A percentile compares a stretch with the other conserved stretches of the same genome.
phyloP scores from a whole-genome alignment of 2,113 vertebrate genomes.

The Gobius niger region DNA sequence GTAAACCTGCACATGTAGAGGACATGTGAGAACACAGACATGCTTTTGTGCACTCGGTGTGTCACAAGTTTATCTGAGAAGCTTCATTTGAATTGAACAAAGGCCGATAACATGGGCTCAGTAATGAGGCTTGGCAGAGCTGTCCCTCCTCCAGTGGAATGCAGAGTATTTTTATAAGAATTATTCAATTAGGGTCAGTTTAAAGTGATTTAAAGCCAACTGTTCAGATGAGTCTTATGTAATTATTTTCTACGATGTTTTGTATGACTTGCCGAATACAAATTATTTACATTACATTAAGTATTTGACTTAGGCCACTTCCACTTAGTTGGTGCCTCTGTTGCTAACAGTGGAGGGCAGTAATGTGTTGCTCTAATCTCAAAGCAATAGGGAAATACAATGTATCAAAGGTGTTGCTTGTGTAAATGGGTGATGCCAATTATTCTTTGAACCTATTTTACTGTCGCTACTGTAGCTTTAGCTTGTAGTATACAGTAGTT shows the following conservation, averaged over 20 bases:
- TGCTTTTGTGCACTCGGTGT: constrained; percentile 32
- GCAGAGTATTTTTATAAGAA: constrained; percentile 25
- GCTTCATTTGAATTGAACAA: constrained; percentile 51
- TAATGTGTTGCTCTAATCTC: constrained; percentile 3
- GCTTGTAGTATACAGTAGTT: too few species aligned
- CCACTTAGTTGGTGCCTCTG: not conserved
- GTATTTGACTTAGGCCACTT: not conserved
- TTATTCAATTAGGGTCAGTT: constrained; percentile 55
- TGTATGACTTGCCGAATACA: not conserved
- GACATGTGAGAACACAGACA: constrained; percentile 14
- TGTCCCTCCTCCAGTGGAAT: constrained; percentile 21
- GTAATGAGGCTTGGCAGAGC: constrained; percentile 43
- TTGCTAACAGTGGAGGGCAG: not conserved
- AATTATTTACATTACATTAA: too few species aligned
- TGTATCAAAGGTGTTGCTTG: constrained; percentile 6
- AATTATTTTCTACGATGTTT: not conserved
- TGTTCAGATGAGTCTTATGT: not conserved
- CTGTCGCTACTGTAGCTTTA: too few species aligned
- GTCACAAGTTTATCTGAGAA: constrained; percentile 31
- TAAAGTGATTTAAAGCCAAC: not conserved
- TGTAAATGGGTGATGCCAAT: constrained; percentile 4
- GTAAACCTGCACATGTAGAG: constrained; percentile 1
- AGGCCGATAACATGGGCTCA: constrained; percentile 29
- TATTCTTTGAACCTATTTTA: too few species aligned
- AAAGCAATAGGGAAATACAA: constrained; percentile 30